phyloP scores from a whole-genome alignment of 2,797 vertebrate genomes.

The Sebastes elongatus region DNA sequence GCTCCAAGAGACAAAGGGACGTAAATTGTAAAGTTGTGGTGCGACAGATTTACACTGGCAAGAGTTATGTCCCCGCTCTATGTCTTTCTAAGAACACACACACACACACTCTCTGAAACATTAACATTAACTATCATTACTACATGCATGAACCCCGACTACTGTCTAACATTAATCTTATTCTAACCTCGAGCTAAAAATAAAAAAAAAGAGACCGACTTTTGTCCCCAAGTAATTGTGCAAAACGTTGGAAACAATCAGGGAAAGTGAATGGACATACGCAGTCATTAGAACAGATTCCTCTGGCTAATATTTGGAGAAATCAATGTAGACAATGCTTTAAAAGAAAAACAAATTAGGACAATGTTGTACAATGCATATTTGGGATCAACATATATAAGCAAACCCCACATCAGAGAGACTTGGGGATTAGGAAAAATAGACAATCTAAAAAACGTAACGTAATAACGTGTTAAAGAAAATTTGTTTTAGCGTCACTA shows the following conservation, averaged over 20 bases:
- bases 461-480: rapidly evolving
- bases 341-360: background rate
- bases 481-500: too few relatives aligned
- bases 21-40: conserved; percentile 7
- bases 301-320: background rate
- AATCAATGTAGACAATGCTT: background rate
- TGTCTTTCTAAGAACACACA: background rate
- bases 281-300: background rate
- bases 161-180: background rate
- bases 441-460: too few relatives aligned
- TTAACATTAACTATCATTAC: background rate
- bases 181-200: background rate
- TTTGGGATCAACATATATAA: background rate
- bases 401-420: background rate
- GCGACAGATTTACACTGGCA: background rate
- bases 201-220: background rate
- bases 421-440: too few relatives aligned
- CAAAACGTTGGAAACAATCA: background rate
- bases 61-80: background rate
- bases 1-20: conserved; percentile 1
- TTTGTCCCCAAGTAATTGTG: background rate
- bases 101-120: background rate
- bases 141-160: background rate
- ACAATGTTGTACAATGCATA: background rate
- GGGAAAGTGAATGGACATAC: too few relatives aligned